Percentiles rank a stretch among this genome's conserved stretches.
Conservation (phyloP, 1,140 invertebrate species). For the Hyphantria cunea region DNA sequence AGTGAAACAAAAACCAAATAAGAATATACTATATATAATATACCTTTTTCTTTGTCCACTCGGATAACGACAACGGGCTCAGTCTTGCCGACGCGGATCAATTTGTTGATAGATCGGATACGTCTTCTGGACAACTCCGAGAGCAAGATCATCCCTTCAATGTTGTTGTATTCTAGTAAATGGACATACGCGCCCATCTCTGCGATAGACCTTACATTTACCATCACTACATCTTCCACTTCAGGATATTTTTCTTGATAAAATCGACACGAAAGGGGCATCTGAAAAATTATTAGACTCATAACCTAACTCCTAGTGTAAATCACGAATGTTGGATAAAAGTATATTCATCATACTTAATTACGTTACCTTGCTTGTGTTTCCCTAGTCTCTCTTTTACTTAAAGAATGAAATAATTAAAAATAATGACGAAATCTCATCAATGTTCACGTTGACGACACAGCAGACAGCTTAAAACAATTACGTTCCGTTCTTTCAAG, state of each 20-base stretch:
- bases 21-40: not conserved
- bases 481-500: slow-evolving; percentile 26
- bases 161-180: slow-evolving; percentile 99
- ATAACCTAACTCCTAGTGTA: slow-evolving; percentile 39
- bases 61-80: slow-evolving; percentile 99
- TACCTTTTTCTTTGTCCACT: slow-evolving; percentile 99
- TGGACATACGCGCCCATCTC: slow-evolving; percentile 99
- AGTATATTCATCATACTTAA: not conserved
- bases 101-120: slow-evolving; percentile 99
- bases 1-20: no score
- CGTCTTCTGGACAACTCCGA: slow-evolving; percentile 98
- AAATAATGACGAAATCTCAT: slow-evolving; percentile 56
- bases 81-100: slow-evolving; percentile 98
- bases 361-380: slow-evolving; percentile 40
- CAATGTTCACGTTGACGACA: slow-evolving; percentile 64
- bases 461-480: slow-evolving; percentile 9
- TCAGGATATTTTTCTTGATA: slow-evolving; percentile 99
- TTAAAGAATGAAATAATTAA: slow-evolving; percentile 26
- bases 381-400: slow-evolving; percentile 21
- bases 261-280: slow-evolving; percentile 98
- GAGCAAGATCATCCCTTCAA: slow-evolving; percentile 97
- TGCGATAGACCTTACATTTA: slow-evolving; percentile 98
- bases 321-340: not conserved
- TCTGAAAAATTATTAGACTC: slow-evolving; percentile 79
- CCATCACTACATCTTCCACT: slow-evolving; percentile 99